A percentile compares a stretch with the other conserved stretches of the same genome.
These are phyloP conservation scores for Ruditapes philippinarum DNA, from an alignment of 1,140 invertebrate species.

Conservation along the genomic window DNA sequence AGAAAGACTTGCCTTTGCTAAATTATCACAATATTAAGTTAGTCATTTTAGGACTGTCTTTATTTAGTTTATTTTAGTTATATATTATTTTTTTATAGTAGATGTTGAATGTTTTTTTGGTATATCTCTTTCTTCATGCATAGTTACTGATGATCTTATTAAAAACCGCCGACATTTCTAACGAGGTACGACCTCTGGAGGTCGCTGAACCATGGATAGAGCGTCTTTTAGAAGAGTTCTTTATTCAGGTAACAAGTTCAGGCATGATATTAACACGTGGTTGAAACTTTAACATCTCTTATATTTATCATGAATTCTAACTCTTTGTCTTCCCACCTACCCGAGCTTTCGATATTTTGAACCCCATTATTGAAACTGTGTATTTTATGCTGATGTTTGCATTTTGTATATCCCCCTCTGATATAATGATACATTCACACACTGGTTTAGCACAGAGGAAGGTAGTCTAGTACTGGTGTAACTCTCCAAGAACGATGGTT, in stretches of 20 bases:
- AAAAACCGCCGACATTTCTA: constrained; percentile 95
- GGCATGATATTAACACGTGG: background rate
- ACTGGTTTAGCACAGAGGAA: too few species aligned
- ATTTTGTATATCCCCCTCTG: too few species aligned
- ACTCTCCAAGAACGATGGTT: too few species aligned
- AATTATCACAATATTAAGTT: background rate
- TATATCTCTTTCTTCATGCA: constrained; percentile 57
- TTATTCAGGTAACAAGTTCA: constrained; percentile 85
- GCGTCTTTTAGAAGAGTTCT: constrained; percentile 89
- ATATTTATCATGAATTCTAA: too few species aligned
- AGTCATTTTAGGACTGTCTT: background rate
- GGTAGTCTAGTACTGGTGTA: too few species aligned
- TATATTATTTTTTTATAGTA: background rate
- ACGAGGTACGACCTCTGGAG: constrained; percentile 94
- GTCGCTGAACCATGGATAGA: constrained; percentile 95
- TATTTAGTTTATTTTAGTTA: background rate
- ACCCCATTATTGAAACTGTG: too few species aligned
- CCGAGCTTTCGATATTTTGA: too few species aligned
- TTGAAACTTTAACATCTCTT: too few species aligned
- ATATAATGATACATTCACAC: too few species aligned
- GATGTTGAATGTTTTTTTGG: constrained; percentile 66
- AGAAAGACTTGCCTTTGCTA: background rate
- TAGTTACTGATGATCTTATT: constrained; percentile 95
- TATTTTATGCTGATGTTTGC: too few species aligned
- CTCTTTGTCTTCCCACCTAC: too few species aligned